Percentiles rank a stretch among this genome's conserved stretches.
Evolutionary conservation across 2,797 vertebrate species (phyloP).

Genomic region (Varecia variegata): DNA sequence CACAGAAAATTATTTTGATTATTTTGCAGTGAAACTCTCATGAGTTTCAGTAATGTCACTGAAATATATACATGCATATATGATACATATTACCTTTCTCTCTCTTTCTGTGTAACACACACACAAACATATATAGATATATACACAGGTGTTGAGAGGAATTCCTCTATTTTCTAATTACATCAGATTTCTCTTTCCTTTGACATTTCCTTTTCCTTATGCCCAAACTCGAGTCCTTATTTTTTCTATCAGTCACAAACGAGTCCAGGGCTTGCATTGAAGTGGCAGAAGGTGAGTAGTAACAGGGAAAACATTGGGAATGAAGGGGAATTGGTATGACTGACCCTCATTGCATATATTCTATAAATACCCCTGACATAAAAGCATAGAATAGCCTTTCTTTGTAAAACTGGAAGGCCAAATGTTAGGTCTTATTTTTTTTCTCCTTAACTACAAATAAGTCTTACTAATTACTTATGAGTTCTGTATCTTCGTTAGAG

Average conservation of each 20-base stretch:
- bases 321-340: not conserved
- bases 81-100: not conserved
- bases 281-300: not conserved
- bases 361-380: not conserved
- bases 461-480: not conserved
- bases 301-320: not conserved
- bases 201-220: not conserved
- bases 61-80: not conserved
- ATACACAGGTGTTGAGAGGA: not conserved
- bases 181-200: not conserved
- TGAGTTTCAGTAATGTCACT: not conserved
- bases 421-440: not conserved
- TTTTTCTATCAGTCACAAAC: not conserved
- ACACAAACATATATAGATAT: not conserved
- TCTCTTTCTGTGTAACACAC: rapidly evolving
- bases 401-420: not conserved
- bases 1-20: not conserved
- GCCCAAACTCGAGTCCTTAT: not conserved
- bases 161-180: not conserved
- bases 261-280: not conserved
- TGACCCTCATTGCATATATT: not conserved
- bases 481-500: not conserved
- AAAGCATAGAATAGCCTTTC: not conserved
- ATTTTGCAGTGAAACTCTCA: conserved; percentile 22
- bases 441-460: not conserved